A percentile compares a stretch with the other conserved stretches of the same genome.
Conservation (phyloP, 2,888 invertebrate species). For the Anoncus sp. region DNA sequence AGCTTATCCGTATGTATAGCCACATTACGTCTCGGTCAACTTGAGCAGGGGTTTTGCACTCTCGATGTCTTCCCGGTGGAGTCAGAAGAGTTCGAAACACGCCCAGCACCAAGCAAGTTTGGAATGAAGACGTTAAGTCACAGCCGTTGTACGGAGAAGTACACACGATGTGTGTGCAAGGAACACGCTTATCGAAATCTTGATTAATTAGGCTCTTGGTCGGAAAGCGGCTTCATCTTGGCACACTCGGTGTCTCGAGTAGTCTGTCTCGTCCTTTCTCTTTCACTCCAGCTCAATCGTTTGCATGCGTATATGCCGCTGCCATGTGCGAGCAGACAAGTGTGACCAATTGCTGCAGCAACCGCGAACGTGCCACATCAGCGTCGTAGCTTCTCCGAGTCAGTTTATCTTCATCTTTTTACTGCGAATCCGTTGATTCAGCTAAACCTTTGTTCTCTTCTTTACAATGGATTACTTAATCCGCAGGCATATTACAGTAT, state of each 20-base stretch:
- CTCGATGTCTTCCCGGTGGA: not conserved
- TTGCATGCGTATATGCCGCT: slow-evolving; percentile 16
- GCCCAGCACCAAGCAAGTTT: slow-evolving; percentile 14
- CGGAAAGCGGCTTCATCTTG: slow-evolving; percentile 37
- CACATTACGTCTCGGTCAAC: not conserved
- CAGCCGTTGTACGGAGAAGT: slow-evolving; percentile 17
- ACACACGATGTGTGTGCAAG: slow-evolving; percentile 16
- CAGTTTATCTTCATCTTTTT: slow-evolving; percentile 46
- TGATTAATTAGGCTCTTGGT: slow-evolving; percentile 61
- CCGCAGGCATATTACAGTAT: not conserved
- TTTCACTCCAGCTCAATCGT: slow-evolving; percentile 28
- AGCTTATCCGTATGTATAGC: not conserved
- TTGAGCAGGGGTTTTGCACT: not conserved
- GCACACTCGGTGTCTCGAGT: slow-evolving; percentile 14
- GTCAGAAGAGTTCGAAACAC: not conserved
- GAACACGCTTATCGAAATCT: slow-evolving; percentile 59
- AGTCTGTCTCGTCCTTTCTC: slow-evolving; percentile 38
- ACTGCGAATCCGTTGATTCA: slow-evolving; percentile 22
- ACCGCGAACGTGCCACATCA: slow-evolving; percentile 44
- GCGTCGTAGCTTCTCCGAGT: slow-evolving; percentile 20
- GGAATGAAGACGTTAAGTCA: slow-evolving; percentile 58
- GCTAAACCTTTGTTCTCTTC: slow-evolving; percentile 8
- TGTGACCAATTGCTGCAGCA: slow-evolving; percentile 56
- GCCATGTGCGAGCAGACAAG: slow-evolving; percentile 41
- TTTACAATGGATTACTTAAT: slow-evolving; percentile 29